A percentile compares a stretch with the other conserved stretches of the same genome.
Evolutionary conservation across 2,797 vertebrate species (phyloP).

Genomic region (Catharus ustulatus): DNA sequence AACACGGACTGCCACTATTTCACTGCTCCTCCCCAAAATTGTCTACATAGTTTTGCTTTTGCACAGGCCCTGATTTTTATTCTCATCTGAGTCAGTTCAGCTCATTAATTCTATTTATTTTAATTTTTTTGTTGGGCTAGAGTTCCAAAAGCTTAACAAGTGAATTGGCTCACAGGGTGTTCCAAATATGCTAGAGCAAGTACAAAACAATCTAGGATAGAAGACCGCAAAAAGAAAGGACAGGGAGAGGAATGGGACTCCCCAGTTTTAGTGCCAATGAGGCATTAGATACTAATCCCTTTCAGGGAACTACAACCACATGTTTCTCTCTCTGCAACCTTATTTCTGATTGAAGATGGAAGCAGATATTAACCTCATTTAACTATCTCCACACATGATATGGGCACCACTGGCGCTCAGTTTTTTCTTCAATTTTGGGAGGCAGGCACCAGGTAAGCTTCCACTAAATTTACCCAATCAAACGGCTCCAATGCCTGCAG

Average conservation of each 20-base stretch:
- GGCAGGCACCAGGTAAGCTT: background rate
- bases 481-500: background rate
- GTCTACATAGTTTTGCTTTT: background rate
- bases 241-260: background rate
- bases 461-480: background rate
- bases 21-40: background rate
- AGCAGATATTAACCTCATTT: background rate
- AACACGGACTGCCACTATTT: background rate
- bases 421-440: background rate
- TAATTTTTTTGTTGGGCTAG: background rate
- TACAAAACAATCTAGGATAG: background rate
- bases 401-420: background rate
- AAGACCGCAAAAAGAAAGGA: background rate
- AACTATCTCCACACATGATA: background rate
- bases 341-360: background rate
- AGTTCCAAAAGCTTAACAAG: background rate
- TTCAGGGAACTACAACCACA: background rate
- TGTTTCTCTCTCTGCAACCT: background rate
- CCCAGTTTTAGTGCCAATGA: background rate
- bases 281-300: background rate
- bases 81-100: background rate
- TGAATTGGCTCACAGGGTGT: background rate
- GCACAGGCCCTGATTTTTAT: background rate
- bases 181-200: background rate
- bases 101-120: background rate